Evolutionary conservation across 2,888 invertebrate species (phyloP).

Genomic region (Drosophila mulleri): DNA sequence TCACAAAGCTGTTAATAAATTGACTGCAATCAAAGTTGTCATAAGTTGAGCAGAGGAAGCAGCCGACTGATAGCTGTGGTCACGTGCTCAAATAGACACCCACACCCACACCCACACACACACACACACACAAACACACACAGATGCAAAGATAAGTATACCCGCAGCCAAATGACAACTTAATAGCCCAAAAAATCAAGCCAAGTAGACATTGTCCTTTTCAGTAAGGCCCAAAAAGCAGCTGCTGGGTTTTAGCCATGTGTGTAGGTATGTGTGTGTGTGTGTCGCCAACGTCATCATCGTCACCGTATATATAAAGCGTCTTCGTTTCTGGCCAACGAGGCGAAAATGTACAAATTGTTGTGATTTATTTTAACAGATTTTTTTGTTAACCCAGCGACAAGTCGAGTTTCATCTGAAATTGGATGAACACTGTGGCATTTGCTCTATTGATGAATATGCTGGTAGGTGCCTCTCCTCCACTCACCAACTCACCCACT

Average conservation of each 20-base stretch:
- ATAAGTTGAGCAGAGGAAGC: conserved; percentile 58
- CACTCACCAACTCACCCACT: too few species aligned
- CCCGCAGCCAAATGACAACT: conserved; percentile 77
- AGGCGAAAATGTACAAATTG: conserved; percentile 80
- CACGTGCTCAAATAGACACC: conserved; percentile 51
- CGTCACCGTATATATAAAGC: conserved; percentile 29
- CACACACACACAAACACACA: conserved; percentile 14
- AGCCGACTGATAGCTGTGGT: conserved; percentile 61
- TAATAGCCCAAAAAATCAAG: conserved; percentile 68
- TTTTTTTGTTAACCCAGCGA: conserved; percentile 70
- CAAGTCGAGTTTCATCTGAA: conserved; percentile 7
- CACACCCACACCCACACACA: conserved; percentile 23
- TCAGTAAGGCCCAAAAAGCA: conserved; percentile 29
- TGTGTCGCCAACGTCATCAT: conserved; percentile 32
- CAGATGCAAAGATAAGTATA: conserved; percentile 48
- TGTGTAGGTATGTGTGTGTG: conserved; percentile 21
- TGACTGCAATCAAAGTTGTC: conserved; percentile 79
- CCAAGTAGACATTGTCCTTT: conserved; percentile 69
- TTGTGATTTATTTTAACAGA: conserved; percentile 80
- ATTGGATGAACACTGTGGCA: conserved; percentile 49
- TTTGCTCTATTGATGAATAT: conserved; percentile 76
- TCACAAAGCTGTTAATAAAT: conserved; percentile 70
- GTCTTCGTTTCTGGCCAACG: conserved; percentile 65
- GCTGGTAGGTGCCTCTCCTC: conserved; percentile 42
- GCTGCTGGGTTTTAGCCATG: conserved; percentile 57